phyloP scores from a whole-genome alignment of 2,113 vertebrate species.

The Pachycephala philippinensis region DNA sequence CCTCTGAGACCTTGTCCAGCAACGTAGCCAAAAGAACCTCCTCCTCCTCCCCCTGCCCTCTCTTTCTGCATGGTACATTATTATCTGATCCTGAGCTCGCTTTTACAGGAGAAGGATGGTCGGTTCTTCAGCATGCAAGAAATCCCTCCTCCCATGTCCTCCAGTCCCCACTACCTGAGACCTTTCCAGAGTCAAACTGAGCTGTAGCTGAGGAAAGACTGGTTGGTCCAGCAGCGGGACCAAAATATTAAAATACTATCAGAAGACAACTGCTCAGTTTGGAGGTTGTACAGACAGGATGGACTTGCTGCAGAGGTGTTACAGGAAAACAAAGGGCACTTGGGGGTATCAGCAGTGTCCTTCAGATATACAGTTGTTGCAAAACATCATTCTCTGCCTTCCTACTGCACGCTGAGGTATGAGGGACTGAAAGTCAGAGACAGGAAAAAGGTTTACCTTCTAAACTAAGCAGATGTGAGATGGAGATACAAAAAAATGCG shows the following conservation, averaged over 20 bases:
- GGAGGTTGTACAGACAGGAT: neutral
- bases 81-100: neutral
- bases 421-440: neutral
- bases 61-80: neutral
- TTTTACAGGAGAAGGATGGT: neutral
- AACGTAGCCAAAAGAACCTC: neutral
- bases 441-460: neutral
- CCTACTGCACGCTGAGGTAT: accelerated
- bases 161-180: neutral
- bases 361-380: neutral
- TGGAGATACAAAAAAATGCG: neutral
- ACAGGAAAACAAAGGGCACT: neutral
- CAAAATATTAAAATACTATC: neutral
- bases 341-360: neutral
- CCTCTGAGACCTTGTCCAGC: neutral
- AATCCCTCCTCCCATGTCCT: neutral
- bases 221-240: neutral
- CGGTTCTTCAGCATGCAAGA: neutral
- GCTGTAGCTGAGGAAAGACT: neutral
- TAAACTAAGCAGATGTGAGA: neutral
- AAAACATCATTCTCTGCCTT: neutral
- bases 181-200: neutral
- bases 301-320: neutral
- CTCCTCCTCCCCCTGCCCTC: neutral
- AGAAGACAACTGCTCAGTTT: neutral